These are phyloP conservation scores for Corythaixoides concolor DNA, from an alignment of 2,113 vertebrate genomes.

Conservation along the genomic window DNA sequence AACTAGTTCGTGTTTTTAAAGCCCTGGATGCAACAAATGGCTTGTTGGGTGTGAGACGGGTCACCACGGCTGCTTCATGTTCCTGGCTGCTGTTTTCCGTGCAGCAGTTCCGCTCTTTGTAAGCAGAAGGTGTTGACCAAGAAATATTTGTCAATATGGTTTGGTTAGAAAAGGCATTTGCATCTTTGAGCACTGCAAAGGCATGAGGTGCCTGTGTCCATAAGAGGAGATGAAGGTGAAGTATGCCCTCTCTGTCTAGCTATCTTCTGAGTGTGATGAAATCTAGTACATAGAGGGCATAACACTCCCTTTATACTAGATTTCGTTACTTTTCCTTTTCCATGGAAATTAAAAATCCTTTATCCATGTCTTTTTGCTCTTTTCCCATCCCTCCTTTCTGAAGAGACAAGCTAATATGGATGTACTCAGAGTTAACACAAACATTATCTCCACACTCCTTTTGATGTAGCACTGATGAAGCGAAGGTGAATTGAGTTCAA, in stretches of 20 bases:
- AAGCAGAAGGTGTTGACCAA: constrained; percentile 47
- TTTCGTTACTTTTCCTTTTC: constrained; percentile 64
- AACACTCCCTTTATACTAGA: constrained; percentile 60
- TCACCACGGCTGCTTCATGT: constrained; percentile 35
- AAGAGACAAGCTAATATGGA: constrained; percentile 37
- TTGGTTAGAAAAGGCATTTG: constrained; percentile 46
- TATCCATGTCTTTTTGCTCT: constrained; percentile 55
- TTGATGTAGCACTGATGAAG: background rate
- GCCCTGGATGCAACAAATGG: background rate
- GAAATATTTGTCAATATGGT: constrained; percentile 60
- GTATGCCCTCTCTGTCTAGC: background rate
- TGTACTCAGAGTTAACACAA: background rate
- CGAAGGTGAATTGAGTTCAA: background rate
- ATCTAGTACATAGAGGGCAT: constrained; percentile 65
- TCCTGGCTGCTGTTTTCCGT: background rate
- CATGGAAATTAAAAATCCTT: constrained; percentile 65
- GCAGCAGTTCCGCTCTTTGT: constrained; percentile 59
- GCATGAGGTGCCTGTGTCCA: constrained; percentile 25
- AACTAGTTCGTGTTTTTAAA: constrained; percentile 32
- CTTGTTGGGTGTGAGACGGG: background rate
- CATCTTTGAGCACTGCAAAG: constrained; percentile 54
- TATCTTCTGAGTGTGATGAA: constrained; percentile 32
- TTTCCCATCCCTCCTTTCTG: background rate
- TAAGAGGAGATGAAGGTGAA: constrained; percentile 11
- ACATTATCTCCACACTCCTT: background rate